A percentile compares a stretch with the other conserved stretches of the same genome.
Conservation (phyloP, 2,888 invertebrate species). For the Mamestra brassicae region DNA sequence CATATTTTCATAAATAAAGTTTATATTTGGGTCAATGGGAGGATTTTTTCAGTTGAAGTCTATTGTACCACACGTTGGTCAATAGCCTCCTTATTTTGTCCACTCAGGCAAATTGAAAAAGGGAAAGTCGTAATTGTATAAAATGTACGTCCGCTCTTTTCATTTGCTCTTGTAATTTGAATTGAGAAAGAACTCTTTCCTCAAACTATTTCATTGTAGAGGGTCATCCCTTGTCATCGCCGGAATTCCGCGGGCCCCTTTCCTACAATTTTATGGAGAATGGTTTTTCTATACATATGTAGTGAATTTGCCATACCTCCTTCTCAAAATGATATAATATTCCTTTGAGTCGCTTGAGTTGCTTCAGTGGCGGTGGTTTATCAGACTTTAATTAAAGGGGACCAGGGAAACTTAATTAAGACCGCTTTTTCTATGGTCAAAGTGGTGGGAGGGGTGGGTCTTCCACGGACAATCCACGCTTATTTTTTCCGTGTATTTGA, state of each 20-base stretch:
- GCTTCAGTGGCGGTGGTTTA: not conserved
- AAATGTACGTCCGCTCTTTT: conserved; percentile 10
- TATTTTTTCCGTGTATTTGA: not conserved
- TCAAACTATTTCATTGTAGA: not conserved
- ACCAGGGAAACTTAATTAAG: not conserved
- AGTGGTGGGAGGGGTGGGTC: not conserved
- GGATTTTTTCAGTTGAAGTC: not conserved
- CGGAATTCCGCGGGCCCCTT: not conserved
- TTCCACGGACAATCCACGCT: not conserved
- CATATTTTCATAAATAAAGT: not conserved
- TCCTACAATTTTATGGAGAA: not conserved
- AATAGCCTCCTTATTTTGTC: not conserved
- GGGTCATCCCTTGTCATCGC: too few relatives aligned
- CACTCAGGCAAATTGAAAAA: conserved; percentile 15
- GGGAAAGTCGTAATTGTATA: not conserved
- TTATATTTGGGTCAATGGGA: not conserved
- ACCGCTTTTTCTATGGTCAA: not conserved
- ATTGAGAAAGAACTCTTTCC: not conserved
- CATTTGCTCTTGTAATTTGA: not conserved
- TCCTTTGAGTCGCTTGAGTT: not conserved
- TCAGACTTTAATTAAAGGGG: not conserved
- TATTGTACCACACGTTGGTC: not conserved
- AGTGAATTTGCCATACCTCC: not conserved
- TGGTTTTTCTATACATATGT: not conserved
- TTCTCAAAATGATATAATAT: not conserved